A percentile compares a stretch with the other conserved stretches of the same genome.
These are phyloP conservation scores for Apocheima hispidaria DNA, from an alignment of 2,888 invertebrate species.

Conservation along the genomic window DNA sequence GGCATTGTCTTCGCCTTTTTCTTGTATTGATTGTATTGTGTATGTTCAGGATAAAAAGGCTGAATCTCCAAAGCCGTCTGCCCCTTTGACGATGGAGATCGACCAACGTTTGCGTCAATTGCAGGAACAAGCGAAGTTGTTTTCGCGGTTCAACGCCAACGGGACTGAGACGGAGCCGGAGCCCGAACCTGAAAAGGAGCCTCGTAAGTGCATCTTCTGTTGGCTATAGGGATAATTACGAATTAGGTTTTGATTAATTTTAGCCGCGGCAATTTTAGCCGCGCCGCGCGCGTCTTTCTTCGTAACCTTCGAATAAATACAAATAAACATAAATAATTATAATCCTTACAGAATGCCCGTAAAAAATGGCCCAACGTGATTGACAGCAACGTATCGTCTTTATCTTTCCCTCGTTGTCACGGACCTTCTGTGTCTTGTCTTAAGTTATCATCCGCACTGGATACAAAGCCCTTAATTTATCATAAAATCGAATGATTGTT, in stretches of 20 bases:
- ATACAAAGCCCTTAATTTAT: too few species aligned
- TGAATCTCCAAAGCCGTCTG: conserved; percentile 72
- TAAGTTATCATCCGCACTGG: too few species aligned
- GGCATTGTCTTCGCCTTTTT: conserved; percentile 16
- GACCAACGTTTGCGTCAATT: conserved; percentile 81
- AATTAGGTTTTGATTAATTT: neutral
- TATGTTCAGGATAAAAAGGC: conserved; percentile 68
- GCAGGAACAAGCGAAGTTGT: conserved; percentile 85
- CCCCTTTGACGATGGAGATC: conserved; percentile 82
- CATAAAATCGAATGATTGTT: too few species aligned
- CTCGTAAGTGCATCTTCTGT: conserved; percentile 64
- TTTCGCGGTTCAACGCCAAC: conserved; percentile 76
- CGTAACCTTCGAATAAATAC: too few species aligned
- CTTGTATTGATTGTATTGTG: conserved; percentile 25
- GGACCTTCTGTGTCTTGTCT: too few species aligned
- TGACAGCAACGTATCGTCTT: too few species aligned
- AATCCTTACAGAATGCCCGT: too few species aligned
- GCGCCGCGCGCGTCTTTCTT: too few species aligned
- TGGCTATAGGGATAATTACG: neutral
- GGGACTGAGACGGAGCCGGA: conserved; percentile 61
- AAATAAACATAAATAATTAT: too few species aligned
- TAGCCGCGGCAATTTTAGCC: too few species aligned
- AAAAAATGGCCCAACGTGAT: too few species aligned
- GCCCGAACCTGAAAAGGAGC: conserved; percentile 69
- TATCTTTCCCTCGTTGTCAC: too few species aligned